phyloP scores from a whole-genome alignment of 2,797 vertebrate genomes.

The Tauraco hartlaubi region DNA sequence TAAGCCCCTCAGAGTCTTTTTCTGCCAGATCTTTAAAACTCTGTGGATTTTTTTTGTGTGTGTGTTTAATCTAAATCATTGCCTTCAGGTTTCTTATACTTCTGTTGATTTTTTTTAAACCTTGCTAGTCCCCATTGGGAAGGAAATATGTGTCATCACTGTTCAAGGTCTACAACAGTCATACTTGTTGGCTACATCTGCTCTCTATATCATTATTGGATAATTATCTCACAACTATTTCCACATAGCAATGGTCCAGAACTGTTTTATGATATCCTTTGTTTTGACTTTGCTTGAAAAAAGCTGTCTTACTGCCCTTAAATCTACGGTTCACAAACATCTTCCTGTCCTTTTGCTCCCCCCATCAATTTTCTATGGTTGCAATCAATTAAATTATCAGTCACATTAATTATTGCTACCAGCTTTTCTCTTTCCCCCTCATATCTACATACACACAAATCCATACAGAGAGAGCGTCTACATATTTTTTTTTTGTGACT shows the following conservation, averaged over 20 bases:
- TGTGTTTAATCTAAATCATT: neutral
- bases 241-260: neutral
- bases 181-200: neutral
- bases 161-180: neutral
- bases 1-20: neutral
- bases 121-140: neutral
- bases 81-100: neutral
- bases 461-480: neutral
- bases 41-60: neutral
- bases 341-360: neutral
- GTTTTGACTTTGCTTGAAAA: neutral
- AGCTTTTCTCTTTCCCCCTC: neutral
- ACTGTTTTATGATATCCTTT: neutral
- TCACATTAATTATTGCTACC: neutral
- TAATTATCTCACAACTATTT: conserved; percentile 1
- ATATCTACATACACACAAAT: neutral
- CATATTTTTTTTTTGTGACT: neutral
- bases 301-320: neutral
- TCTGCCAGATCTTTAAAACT: neutral
- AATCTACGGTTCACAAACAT: neutral
- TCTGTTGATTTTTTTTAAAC: neutral
- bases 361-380: neutral
- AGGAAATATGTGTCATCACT: neutral
- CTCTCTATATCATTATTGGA: neutral
- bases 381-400: neutral